Evolutionary conservation across 2,888 invertebrate genomes (phyloP), one percentile per base, ranked within the genome.

Genomic region (Drosophila cognata): DNA sequence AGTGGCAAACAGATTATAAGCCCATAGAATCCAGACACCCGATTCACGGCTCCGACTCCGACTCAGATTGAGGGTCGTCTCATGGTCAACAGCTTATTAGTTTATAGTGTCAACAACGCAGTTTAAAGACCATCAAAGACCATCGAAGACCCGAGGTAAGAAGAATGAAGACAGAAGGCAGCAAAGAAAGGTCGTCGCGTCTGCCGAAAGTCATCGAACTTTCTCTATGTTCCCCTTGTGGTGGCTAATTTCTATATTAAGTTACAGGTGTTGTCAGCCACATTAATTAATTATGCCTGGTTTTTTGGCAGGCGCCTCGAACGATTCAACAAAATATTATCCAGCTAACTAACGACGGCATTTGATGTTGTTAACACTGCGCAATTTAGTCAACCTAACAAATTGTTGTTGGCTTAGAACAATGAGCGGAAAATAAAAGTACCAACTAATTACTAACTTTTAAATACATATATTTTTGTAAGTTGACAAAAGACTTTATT

Each of bases 91-190:
- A 77, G 84, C 82, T 87, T 89, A 83, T 83, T 89, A 83, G 89
- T 87, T 89, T 81, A 87, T 77, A 75, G 89, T 87, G 82, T 87
- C 85, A 89, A 87, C 88, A 87, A 79, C 77, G 76, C 85, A 62
- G 84, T 68, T 81, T 75, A 77, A 79, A 85, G 74, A 74, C 60
- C 74, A 35, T 77, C 77, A 71, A 77, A 84, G 73, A 77, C 57
- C 73, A 62, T 64, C 58, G 51, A 51, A 70, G 62, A 25, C 16
- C 52, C 33, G 16, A 51, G 51, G 25, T 16, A 46, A 41, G 56
- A 28, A 46, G 55, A 43, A 43, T 53, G 35, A 53, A 25, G 33
- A 38, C 38, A 38, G 56, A 56, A 56, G 29, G 59, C 73, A 72
- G 50, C 71, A 64, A 82, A 83, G 82, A 85, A 88, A 88, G 88